Base-by-base conservation (phyloP, 1,140 invertebrate genomes). In the Tetramorium parvispinum region DNA sequence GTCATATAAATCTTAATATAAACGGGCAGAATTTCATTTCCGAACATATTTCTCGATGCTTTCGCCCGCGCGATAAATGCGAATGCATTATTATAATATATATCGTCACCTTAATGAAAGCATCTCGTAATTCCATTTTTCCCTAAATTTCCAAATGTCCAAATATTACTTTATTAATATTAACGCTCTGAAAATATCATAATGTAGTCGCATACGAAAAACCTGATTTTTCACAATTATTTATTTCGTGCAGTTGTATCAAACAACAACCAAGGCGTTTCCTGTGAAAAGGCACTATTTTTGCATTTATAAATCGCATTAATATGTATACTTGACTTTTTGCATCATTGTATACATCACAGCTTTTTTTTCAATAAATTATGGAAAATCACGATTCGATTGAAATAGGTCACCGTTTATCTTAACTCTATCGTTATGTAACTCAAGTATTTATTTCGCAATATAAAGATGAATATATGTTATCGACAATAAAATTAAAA, bases 151-250 rank as follows among this genome's bases (percentile, higher is more conserved):
- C 27, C 79, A 83, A 73, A 83, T 83, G 79, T 83, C 79, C 79
- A 73, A 75, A 83, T 73, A 83, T 73, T 83, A 73, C 79, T 83
- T 83, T 83, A 83, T 83, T 83, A 83, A 83, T 83, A 83, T 83
- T 83, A 83, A 83, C 79, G 79, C 24, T 18, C 66, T 32, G 79
- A 46, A 83, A 83, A 73, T 83, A 83, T 83, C 68, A 83, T 83
- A 73, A 73, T 83, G 53, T 6, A 83, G 53, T 82, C 51, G 78
- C 51, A 6, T 27, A 46, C 21, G 53, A 21, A 16, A 24, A 37
- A 55, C 18, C 68, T 49, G 53, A 83, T 83, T 73, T 83, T 83
- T 83, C 57, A 75, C 57, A 83, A 83, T 83, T 73, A 83, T 83
- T 83, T 83, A 83, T 83, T 83, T 75, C 27, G 24, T 18, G 24